A percentile compares a stretch with the other conserved stretches of the same genome.
Conservation (phyloP, 2,888 invertebrate genomes). For the Heliconius erato region DNA sequence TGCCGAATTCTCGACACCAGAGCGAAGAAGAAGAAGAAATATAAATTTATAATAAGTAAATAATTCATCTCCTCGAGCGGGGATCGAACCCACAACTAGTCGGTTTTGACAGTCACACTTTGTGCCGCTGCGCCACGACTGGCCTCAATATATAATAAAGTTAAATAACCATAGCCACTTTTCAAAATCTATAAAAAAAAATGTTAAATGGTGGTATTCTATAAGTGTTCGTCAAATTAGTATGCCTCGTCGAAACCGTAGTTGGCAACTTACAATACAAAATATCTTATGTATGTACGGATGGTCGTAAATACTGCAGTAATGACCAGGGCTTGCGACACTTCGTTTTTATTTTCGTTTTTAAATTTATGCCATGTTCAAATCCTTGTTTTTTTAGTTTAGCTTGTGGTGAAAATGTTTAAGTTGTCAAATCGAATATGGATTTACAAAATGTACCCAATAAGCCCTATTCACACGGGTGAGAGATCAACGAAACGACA, state of each 20-base stretch:
- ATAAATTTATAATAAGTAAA: too few relatives aligned
- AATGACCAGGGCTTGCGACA: conserved; percentile 34
- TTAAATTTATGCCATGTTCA: conserved; percentile 6
- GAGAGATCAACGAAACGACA: too few relatives aligned
- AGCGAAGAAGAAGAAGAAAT: too few relatives aligned
- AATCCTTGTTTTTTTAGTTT: conserved; percentile 1
- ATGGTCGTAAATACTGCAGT: conserved; percentile 37
- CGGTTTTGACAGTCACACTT: too few relatives aligned
- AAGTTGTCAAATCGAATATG: not conserved
- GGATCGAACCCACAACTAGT: too few relatives aligned
- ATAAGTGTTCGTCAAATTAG: conserved; percentile 14
- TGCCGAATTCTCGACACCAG: too few relatives aligned
- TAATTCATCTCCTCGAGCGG: too few relatives aligned
- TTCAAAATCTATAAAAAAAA: not conserved
- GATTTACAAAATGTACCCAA: not conserved
- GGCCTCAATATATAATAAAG: too few relatives aligned
- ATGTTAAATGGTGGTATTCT: not conserved
- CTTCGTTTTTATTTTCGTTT: conserved; percentile 25
- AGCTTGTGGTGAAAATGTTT: not conserved
- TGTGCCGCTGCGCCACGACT: too few relatives aligned
- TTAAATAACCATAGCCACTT: not conserved
- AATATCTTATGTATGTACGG: conserved; percentile 26
- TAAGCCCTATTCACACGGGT: not conserved
- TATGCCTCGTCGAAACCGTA: conserved; percentile 28
- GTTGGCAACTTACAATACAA: conserved; percentile 35